Evolutionary conservation across 1,140 invertebrate genomes (phyloP).

Genomic region (Drosophila funebris): DNA sequence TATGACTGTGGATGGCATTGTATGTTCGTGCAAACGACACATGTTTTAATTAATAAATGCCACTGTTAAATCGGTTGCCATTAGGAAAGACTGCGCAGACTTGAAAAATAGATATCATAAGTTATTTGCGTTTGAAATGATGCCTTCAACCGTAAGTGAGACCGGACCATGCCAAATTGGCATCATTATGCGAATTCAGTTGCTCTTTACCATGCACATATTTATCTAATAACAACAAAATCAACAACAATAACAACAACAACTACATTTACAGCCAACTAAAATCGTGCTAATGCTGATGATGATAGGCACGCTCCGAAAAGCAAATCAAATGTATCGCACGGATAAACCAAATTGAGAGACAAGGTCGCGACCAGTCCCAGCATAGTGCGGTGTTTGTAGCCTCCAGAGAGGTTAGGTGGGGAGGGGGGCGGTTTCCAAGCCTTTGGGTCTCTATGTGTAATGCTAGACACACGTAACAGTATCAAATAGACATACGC

Average conservation of each 20-base stretch:
- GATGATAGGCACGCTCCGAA: constrained; percentile 77
- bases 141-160: constrained; percentile 12
- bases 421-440: neutral
- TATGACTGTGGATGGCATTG: constrained; percentile 22
- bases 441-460: neutral
- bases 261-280: constrained; percentile 10
- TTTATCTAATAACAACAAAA: constrained; percentile 58
- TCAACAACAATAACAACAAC: neutral
- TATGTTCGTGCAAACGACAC: constrained; percentile 61
- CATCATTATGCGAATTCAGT: constrained; percentile 70
- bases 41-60: constrained; percentile 81
- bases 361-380: constrained; percentile 21
- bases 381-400: neutral
- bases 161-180: constrained; percentile 62
- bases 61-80: constrained; percentile 77
- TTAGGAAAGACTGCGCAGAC: constrained; percentile 48
- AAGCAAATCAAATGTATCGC: constrained; percentile 60
- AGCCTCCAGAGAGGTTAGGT: too few species aligned
- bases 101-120: constrained; percentile 71
- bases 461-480: constrained; percentile 18
- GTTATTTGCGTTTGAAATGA: constrained; percentile 48
- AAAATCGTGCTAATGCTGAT: constrained; percentile 75
- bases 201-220: constrained; percentile 32
- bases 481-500: constrained; percentile 17
- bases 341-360: constrained; percentile 59